Evolutionary conservation across 2,113 vertebrate species (phyloP).

Genomic region (Arenaria interpres): DNA sequence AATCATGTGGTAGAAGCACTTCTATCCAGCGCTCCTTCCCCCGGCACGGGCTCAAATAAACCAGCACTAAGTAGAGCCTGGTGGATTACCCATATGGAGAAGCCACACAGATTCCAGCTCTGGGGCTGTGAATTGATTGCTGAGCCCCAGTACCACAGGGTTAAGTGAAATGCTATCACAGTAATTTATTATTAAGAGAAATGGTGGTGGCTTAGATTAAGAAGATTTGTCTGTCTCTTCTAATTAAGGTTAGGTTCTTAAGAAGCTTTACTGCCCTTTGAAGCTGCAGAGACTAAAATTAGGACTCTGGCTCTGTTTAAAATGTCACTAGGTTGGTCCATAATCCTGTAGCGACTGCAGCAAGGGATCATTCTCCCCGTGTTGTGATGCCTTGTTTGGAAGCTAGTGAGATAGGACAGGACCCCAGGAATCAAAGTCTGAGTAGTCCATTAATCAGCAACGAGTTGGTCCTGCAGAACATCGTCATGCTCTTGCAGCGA

Average conservation of each 20-base stretch:
- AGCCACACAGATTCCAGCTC: background rate
- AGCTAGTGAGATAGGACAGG: background rate
- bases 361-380: background rate
- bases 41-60: background rate
- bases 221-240: conserved; percentile 67
- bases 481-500: background rate
- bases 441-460: conserved; percentile 6
- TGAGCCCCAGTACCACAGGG: conserved; percentile 8
- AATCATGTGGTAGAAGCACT: background rate
- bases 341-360: background rate
- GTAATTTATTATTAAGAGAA: conserved; percentile 60
- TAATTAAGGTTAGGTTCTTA: conserved; percentile 61
- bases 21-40: background rate
- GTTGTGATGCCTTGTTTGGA: background rate
- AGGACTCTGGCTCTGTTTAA: conserved; percentile 23
- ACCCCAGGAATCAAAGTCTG: background rate
- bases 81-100: background rate
- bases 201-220: conserved; percentile 59
- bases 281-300: conserved; percentile 56
- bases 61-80: background rate
- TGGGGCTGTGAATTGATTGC: background rate
- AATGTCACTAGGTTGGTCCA: conserved; percentile 41
- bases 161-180: conserved; percentile 61
- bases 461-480: background rate
- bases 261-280: conserved; percentile 63